phyloP scores from a whole-genome alignment of 2,113 vertebrate genomes.

The Delphinapterus leucas region DNA sequence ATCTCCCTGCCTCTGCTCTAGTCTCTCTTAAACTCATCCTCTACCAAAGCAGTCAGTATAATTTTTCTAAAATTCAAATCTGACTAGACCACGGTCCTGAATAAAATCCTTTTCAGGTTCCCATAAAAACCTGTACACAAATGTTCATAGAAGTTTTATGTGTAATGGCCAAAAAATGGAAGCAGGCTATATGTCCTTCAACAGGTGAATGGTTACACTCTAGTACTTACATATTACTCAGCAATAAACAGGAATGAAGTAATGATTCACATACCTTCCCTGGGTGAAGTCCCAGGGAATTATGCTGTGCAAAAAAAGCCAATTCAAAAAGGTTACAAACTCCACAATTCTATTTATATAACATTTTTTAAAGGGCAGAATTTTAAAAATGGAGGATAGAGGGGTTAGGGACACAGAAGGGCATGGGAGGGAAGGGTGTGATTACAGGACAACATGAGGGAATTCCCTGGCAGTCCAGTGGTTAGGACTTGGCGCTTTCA shows the following conservation, averaged over 20 bases:
- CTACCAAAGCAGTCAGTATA: slow-evolving; percentile 9
- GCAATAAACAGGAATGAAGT: background rate
- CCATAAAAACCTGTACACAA: background rate
- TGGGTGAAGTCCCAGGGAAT: background rate
- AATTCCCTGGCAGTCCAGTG: background rate
- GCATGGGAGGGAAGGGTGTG: background rate
- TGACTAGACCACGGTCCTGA: background rate
- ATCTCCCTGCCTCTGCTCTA: background rate
- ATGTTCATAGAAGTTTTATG: background rate
- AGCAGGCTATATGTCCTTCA: background rate
- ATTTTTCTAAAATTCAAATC: slow-evolving; percentile 49
- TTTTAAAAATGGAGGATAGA: background rate
- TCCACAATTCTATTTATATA: background rate
- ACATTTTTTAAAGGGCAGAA: slow-evolving; percentile 39
- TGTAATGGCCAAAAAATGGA: background rate
- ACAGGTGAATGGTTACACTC: background rate
- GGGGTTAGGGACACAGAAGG: background rate
- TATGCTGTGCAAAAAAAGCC: background rate
- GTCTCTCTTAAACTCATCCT: slow-evolving; percentile 16
- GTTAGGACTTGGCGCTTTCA: background rate
- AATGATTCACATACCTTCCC: background rate
- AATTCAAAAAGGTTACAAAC: background rate
- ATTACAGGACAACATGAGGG: background rate
- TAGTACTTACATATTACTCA: background rate
- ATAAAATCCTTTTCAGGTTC: background rate